Conservation (phyloP, 2,797 vertebrate species). For the Gallinago solitaria region DNA sequence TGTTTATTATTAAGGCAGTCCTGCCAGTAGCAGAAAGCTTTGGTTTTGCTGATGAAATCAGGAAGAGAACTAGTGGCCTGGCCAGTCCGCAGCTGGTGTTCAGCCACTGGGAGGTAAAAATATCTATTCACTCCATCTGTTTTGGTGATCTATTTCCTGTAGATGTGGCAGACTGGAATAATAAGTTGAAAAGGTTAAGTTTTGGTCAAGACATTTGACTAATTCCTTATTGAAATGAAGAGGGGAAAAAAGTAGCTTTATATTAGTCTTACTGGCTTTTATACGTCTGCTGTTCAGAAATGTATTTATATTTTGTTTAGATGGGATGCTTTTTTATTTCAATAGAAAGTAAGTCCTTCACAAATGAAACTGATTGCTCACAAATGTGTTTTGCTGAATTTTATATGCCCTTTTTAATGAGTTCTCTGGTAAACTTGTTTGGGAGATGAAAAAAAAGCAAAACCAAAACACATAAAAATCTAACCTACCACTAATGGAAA, state of each 20-base stretch:
- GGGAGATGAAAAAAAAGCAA: not conserved
- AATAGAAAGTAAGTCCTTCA: not conserved
- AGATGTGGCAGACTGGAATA: conserved; percentile 28
- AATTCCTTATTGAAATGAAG: not conserved
- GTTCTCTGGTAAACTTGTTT: conserved; percentile 14
- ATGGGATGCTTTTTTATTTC: not conserved
- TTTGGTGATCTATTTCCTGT: conserved; percentile 18
- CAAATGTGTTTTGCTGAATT: not conserved
- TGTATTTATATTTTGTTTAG: not conserved
- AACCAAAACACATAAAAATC: not conserved
- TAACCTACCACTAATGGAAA: not conserved
- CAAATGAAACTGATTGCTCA: not conserved
- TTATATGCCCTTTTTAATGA: not conserved
- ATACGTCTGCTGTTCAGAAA: not conserved
- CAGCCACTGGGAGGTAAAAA: conserved; percentile 97
- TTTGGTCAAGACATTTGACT: conserved; percentile 29
- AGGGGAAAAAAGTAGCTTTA: not conserved
- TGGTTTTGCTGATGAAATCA: conserved; percentile 95
- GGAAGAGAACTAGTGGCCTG: conserved; percentile 95
- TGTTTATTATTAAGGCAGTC: conserved; percentile 93
- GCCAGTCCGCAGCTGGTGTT: conserved; percentile 97
- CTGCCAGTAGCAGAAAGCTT: conserved; percentile 97
- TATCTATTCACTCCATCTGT: conserved; percentile 3
- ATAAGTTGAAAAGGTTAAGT: conserved; percentile 22
- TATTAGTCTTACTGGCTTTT: not conserved